Evolutionary conservation across 2,888 invertebrate species (phyloP).

Genomic region (Odontothrips loti): DNA sequence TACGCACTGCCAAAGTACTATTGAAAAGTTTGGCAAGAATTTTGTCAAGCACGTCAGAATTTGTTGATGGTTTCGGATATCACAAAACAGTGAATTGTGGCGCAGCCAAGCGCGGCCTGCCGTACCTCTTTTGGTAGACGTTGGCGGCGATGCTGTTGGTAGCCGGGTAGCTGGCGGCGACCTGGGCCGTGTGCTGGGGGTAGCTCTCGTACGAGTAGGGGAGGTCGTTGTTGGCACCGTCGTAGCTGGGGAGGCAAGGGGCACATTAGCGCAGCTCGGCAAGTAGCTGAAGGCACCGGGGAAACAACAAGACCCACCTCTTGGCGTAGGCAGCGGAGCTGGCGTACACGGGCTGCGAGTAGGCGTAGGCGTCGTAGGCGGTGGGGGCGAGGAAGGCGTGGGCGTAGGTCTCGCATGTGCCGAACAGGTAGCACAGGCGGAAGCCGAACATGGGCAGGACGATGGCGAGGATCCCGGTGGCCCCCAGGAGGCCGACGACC

Average conservation of each 20-base stretch:
- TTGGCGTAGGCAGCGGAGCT: conserved; percentile 33
- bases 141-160: conserved; percentile 29
- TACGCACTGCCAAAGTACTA: too few species aligned
- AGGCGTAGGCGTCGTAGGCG: conserved; percentile 37
- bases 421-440: conserved; percentile 40
- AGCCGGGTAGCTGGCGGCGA: conserved; percentile 2
- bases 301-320: conserved; percentile 31
- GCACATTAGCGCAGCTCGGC: background rate
- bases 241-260: background rate
- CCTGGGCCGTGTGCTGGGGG: conserved; percentile 7
- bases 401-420: conserved; percentile 38
- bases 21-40: too few species aligned
- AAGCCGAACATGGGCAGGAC: conserved; percentile 40
- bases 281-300: background rate
- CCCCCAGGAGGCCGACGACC: conserved; percentile 38
- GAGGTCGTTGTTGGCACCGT: conserved; percentile 1
- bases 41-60: background rate
- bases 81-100: background rate
- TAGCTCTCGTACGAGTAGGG: conserved; percentile 7
- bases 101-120: too few species aligned
- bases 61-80: background rate
- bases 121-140: conserved; percentile 38
- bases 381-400: conserved; percentile 37
- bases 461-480: conserved; percentile 39
- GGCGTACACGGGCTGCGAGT: conserved; percentile 32